A percentile compares a stretch with the other conserved stretches of the same genome.
Evolutionary conservation across 2,113 vertebrate genomes (phyloP).

Genomic region (Geococcyx californianus): DNA sequence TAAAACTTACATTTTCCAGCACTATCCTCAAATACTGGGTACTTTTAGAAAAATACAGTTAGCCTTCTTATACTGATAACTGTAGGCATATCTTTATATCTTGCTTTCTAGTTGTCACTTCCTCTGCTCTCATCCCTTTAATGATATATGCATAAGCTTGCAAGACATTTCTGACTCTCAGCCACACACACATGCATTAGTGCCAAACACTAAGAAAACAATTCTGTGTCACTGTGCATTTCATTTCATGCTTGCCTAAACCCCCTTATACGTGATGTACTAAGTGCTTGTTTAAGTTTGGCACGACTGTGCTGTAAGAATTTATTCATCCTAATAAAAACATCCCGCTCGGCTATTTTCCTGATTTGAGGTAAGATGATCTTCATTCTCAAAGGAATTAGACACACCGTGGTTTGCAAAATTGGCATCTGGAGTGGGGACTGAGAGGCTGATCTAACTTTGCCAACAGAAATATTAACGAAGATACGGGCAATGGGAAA

Average conservation of each 20-base stretch:
- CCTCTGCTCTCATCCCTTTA: background rate
- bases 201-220: background rate
- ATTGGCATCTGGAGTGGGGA: background rate
- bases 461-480: conserved; percentile 29
- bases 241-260: background rate
- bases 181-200: background rate
- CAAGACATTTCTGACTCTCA: background rate
- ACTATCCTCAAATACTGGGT: background rate
- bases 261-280: background rate
- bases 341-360: background rate
- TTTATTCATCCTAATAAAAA: background rate
- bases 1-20: background rate
- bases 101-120: background rate
- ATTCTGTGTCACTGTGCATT: background rate
- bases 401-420: background rate
- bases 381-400: background rate
- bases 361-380: background rate
- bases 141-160: background rate
- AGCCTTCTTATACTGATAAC: background rate
- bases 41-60: background rate
- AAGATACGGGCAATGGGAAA: background rate
- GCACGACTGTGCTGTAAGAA: background rate
- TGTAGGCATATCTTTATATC: background rate
- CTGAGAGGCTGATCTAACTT: background rate
- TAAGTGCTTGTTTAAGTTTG: background rate